Conservation (phyloP, 1,140 invertebrate genomes). For the Neuroterus valhalla region DNA sequence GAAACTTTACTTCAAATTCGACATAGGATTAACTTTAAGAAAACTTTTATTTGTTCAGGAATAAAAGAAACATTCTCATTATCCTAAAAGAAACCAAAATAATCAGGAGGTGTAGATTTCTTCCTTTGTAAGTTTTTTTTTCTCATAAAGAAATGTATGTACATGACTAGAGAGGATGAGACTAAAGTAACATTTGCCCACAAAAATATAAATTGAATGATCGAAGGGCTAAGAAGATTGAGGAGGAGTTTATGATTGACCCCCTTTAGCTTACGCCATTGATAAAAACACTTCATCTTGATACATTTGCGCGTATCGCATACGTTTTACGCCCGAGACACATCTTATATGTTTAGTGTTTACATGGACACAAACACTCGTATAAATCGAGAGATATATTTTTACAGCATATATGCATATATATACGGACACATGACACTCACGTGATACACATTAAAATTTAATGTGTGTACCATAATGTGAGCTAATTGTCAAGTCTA, state of each 20-base stretch:
- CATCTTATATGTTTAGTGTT: background rate
- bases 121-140: no score
- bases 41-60: no score
- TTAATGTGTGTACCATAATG: constrained; percentile 47
- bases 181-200: no score
- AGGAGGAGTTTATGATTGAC: background rate
- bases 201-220: no score
- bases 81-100: no score
- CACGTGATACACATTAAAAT: constrained; percentile 39
- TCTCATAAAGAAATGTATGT: no score
- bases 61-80: no score
- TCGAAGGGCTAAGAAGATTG: background rate
- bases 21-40: no score
- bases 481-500: constrained; percentile 56
- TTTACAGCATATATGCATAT: constrained; percentile 31
- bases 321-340: background rate
- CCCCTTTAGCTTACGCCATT: background rate
- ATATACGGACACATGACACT: constrained; percentile 28
- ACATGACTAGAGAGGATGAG: no score
- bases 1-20: no score
- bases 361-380: constrained; percentile 32
- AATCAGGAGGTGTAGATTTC: no score
- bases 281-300: constrained; percentile 11
- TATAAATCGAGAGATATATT: constrained; percentile 9
- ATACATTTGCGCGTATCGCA: background rate